Evolutionary conservation across 2,888 invertebrate species (phyloP), one percentile per base, ranked within the genome.

Genomic region (Xylota sylvarum): DNA sequence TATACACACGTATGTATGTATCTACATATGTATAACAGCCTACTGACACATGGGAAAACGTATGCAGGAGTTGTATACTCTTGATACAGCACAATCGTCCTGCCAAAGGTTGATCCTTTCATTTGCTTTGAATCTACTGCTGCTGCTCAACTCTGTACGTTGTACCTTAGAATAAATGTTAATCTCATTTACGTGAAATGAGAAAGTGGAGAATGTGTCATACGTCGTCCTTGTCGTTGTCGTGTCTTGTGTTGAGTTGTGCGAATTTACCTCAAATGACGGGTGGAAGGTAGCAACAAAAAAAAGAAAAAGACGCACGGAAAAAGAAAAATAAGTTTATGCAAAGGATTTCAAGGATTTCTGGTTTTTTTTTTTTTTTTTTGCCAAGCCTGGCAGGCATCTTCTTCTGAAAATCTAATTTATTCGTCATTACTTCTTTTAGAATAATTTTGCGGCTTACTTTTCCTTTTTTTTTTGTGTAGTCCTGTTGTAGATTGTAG

Each of bases 381-480:
- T 14, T 76, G n/a, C 52, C 30, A 67, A 67, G 81, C 74, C 81
- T 77, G 30, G 35, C 52, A 85, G 81, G 55, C 70, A 67, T 77
- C 62, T 35, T 72, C 50, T 73, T 52, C 35, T 67, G 72, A 50
- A 76, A 82, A 77, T 82, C 85, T 82, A 86, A 86, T 86, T 82
- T 86, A 86, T 82, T 86, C 82, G 65, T 86, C 77, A 86, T 86
- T 86, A 86, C 81, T 82, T 82, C 58, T 81, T 81, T 80, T 60
- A 58, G 81, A 72, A 86, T 81, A 77, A 80, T 86, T 80, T 76
- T 86, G 81, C 55, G 85, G 85, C 77, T 76, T 64, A 58, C 58
- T 52, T 60, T 70, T 60, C 46, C 50, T 55, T 46, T 43, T 32
- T 32, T 43, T 73, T 23, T 56, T 32, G 40, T 12, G 30, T 46